Conservation (phyloP, 2,797 vertebrate genomes). For the Parotocinclus haroldoi region DNA sequence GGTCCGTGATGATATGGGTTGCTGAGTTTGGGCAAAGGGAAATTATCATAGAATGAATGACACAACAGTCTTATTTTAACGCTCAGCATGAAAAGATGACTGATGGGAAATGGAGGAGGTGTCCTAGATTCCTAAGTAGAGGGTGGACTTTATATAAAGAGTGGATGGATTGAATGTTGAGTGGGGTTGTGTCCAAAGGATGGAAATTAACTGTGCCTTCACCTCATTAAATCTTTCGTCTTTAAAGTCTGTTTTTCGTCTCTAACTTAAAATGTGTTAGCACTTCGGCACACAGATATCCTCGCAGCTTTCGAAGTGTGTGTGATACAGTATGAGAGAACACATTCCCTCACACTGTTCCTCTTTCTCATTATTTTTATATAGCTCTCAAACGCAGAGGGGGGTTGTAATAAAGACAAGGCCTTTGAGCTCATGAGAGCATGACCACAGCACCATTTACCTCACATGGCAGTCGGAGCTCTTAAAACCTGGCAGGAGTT, state of each 20-base stretch:
- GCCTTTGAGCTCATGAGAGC: background rate
- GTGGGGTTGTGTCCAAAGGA: slow-evolving; percentile 16
- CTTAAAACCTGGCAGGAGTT: background rate
- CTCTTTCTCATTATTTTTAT: background rate
- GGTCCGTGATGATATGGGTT: too few species aligned
- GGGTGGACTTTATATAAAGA: slow-evolving; percentile 41
- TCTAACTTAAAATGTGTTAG: slow-evolving; percentile 44
- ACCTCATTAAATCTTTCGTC: slow-evolving; percentile 60
- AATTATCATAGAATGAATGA: too few species aligned
- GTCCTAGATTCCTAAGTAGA: slow-evolving; percentile 24
- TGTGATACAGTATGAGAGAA: background rate
- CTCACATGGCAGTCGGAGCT: background rate
- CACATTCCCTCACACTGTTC: slow-evolving; percentile 2
- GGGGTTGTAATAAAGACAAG: background rate
- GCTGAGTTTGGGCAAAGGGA: too few species aligned
- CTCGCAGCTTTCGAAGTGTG: background rate
- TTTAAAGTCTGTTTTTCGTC: slow-evolving; percentile 62
- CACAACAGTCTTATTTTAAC: too few species aligned
- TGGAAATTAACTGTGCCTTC: slow-evolving; percentile 65
- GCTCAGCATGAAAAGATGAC: background rate
- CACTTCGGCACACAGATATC: slow-evolving; percentile 19
- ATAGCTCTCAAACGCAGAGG: background rate
- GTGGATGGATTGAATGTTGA: slow-evolving; percentile 39
- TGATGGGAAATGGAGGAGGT: background rate
- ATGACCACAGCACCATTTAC: background rate